Conservation (phyloP, 2,797 vertebrate genomes). For the Sarcophilus harrisii region DNA sequence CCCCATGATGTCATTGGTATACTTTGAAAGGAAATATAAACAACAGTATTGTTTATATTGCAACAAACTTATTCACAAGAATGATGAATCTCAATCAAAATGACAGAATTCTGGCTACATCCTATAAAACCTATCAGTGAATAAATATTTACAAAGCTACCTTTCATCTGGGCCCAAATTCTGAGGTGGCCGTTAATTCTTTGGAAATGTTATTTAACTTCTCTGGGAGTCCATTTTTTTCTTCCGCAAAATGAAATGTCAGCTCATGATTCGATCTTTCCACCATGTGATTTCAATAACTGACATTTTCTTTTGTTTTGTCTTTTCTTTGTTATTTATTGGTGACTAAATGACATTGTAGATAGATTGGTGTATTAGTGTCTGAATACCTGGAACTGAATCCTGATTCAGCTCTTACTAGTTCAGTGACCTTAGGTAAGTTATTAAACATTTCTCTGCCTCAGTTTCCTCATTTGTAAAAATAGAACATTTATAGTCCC, state of each 20-base stretch:
- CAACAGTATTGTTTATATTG: background rate
- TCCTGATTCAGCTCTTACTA: background rate
- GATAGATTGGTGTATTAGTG: background rate
- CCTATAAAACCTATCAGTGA: background rate
- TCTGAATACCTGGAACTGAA: background rate
- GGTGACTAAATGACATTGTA: background rate
- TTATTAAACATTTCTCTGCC: background rate
- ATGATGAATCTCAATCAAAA: background rate
- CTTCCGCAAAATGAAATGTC: background rate
- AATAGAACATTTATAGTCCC: no score
- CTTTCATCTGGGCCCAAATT: background rate
- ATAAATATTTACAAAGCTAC: background rate
- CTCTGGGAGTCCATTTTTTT: background rate
- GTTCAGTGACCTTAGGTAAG: background rate
- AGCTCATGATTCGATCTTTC: background rate
- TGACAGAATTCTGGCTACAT: background rate
- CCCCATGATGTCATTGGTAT: background rate
- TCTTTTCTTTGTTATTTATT: no score
- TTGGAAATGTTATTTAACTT: background rate
- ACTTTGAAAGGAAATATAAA: background rate
- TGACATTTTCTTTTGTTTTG: background rate
- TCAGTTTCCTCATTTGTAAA: background rate
- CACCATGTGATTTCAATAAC: background rate
- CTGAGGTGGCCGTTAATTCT: background rate
- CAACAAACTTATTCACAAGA: background rate